Percentiles rank a stretch among this genome's conserved stretches.
These are phyloP conservation scores for Drosophila macrothrix DNA, from an alignment of 2,888 invertebrate genomes.

Conservation along the genomic window DNA sequence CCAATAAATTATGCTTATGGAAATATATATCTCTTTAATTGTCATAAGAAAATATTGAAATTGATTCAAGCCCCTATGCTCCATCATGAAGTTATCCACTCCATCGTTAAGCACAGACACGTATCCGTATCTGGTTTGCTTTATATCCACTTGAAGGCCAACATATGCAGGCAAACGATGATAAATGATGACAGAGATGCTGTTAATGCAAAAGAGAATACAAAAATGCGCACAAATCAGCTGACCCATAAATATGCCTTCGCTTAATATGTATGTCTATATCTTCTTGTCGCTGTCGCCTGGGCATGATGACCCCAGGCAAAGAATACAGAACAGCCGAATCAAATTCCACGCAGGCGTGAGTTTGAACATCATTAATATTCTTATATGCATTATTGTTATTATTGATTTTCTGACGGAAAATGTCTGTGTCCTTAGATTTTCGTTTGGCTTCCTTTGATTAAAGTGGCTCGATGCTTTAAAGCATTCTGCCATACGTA, in stretches of 20 bases:
- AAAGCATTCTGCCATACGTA: constrained; percentile 27
- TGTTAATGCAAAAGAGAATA: constrained; percentile 56
- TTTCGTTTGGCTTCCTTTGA: constrained; percentile 12
- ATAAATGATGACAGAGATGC: constrained; percentile 73
- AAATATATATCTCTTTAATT: constrained; percentile 32
- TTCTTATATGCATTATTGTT: constrained; percentile 56
- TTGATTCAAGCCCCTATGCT: constrained; percentile 29
- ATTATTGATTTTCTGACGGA: constrained; percentile 68
- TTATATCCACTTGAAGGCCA: constrained; percentile 61
- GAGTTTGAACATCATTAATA: constrained; percentile 47
- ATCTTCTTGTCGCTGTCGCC: constrained; percentile 32
- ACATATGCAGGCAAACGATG: constrained; percentile 71
- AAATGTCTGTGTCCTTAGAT: constrained; percentile 15
- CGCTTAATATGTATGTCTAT: constrained; percentile 50
- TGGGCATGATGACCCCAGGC: constrained; percentile 42
- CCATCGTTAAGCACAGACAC: constrained; percentile 59
- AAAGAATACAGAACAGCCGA: constrained; percentile 10
- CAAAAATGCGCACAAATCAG: constrained; percentile 45
- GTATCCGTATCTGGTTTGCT: constrained; percentile 35
- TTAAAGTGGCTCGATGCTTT: constrained; percentile 35
- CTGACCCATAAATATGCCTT: constrained; percentile 58
- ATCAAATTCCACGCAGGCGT: constrained; percentile 61
- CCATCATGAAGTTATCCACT: constrained; percentile 47
- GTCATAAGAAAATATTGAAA: constrained; percentile 16
- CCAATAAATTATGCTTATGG: constrained; percentile 1